Evolutionary conservation across 2,888 invertebrate genomes (phyloP).

Genomic region (Caenorhabditis imperialis): DNA sequence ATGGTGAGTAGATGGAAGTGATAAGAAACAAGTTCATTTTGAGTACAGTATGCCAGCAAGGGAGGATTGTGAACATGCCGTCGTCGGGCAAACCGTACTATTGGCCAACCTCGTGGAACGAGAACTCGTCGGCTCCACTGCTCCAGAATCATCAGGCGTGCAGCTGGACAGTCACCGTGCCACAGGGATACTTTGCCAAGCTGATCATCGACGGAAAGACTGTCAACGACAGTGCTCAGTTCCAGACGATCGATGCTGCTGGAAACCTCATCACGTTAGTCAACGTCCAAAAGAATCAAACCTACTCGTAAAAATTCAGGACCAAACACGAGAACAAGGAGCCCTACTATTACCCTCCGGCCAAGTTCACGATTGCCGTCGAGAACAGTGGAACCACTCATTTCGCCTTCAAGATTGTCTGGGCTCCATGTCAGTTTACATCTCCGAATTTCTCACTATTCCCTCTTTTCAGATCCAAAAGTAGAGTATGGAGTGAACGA

Average conservation of each 20-base stretch:
- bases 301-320: conserved; percentile 6
- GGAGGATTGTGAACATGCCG: conserved; percentile 12
- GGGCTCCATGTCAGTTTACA: conserved; percentile 16
- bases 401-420: conserved; percentile 22
- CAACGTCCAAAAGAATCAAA: too few species aligned
- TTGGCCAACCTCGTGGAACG: conserved; percentile 24
- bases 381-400: conserved; percentile 3
- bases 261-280: conserved; percentile 17
- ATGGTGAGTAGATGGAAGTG: too few species aligned
- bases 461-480: conserved; percentile 4
- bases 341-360: conserved; percentile 27
- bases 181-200: conserved; percentile 23
- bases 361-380: conserved; percentile 17
- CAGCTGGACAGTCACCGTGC: conserved; percentile 31
- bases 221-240: neutral
- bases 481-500: neutral
- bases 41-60: conserved; percentile 4
- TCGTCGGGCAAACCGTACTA: conserved; percentile 5
- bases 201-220: conserved; percentile 26
- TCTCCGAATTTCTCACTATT: neutral
- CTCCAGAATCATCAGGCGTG: conserved; percentile 7
- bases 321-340: conserved; percentile 14
- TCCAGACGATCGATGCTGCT: conserved; percentile 24
- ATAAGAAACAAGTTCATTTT: neutral
- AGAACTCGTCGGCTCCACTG: conserved; percentile 17